Percentiles rank a stretch among this genome's conserved stretches.
Evolutionary conservation across 2,797 vertebrate species (phyloP).

Genomic region (Cryptoprocta ferox): DNA sequence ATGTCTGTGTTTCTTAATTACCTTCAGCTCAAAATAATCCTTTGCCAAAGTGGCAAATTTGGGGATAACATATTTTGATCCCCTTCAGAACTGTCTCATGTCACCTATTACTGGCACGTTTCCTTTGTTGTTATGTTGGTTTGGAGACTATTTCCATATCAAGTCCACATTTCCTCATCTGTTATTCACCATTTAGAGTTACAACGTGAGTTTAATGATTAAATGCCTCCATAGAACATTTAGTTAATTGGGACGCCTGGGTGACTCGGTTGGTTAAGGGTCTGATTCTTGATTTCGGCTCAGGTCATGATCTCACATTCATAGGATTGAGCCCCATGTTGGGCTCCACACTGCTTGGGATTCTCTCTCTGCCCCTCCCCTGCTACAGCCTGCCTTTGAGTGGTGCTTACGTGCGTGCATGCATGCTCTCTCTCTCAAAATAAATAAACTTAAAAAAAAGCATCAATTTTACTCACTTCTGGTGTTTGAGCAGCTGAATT

Average conservation of each 20-base stretch:
- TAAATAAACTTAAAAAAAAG: neutral
- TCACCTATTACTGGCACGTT: neutral
- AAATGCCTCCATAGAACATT: neutral
- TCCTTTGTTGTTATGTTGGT: neutral
- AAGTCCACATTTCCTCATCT: neutral
- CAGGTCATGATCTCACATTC: too few relatives aligned
- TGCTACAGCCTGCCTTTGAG: too few relatives aligned
- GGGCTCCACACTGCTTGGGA: too few relatives aligned
- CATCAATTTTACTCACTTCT: conserved; percentile 84
- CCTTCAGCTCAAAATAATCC: neutral
- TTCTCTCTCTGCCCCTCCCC: too few relatives aligned
- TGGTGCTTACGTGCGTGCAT: too few relatives aligned
- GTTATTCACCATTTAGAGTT: neutral
- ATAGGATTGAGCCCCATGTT: too few relatives aligned
- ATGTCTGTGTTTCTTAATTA: neutral
- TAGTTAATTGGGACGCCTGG: neutral
- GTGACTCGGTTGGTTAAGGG: too few relatives aligned
- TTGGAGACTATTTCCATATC: conserved; percentile 2
- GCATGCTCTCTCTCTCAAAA: too few relatives aligned
- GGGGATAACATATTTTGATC: neutral
- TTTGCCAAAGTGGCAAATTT: neutral
- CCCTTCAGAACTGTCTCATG: neutral
- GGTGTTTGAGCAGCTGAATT: conserved; percentile 80
- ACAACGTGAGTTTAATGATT: neutral
- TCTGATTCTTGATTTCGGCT: too few relatives aligned